Conservation (phyloP, 92 coral and sea anemone species). For the Paramuricea clavata region DNA sequence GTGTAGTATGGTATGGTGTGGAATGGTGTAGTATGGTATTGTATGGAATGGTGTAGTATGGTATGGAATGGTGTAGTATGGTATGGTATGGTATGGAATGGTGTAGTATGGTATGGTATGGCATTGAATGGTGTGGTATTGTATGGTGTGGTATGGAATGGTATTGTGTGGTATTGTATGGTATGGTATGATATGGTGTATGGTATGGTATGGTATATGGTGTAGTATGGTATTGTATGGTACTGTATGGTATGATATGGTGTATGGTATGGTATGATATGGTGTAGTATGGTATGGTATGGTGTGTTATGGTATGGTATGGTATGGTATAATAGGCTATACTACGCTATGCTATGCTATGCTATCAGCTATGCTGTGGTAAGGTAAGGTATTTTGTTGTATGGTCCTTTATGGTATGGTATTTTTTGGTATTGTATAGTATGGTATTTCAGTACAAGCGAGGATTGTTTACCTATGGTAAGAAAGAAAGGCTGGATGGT, state of each 20-base stretch:
- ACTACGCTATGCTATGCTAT: too few species aligned
- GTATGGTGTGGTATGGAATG: not conserved
- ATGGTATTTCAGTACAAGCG: not conserved
- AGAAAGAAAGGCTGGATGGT: slow-evolving; percentile 44
- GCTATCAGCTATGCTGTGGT: not conserved
- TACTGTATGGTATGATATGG: not conserved
- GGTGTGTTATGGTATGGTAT: not conserved
- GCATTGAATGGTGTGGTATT: not conserved
- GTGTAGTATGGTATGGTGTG: not conserved
- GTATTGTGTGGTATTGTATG: too few species aligned
- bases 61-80: not conserved
- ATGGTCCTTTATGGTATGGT: not conserved
- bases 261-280: not conserved
- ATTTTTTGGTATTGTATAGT: not conserved
- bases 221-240: too few species aligned
- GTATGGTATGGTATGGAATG: not conserved
- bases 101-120: too few species aligned
- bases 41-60: too few species aligned
- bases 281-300: not conserved
- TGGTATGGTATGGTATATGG: not conserved
- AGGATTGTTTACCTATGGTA: not conserved
- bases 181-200: not conserved
- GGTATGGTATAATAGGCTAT: not conserved
- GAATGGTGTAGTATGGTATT: not conserved
- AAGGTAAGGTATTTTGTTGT: too few species aligned